Base-by-base conservation (phyloP, 2,113 vertebrate genomes). In the Aptenodytes patagonicus region DNA sequence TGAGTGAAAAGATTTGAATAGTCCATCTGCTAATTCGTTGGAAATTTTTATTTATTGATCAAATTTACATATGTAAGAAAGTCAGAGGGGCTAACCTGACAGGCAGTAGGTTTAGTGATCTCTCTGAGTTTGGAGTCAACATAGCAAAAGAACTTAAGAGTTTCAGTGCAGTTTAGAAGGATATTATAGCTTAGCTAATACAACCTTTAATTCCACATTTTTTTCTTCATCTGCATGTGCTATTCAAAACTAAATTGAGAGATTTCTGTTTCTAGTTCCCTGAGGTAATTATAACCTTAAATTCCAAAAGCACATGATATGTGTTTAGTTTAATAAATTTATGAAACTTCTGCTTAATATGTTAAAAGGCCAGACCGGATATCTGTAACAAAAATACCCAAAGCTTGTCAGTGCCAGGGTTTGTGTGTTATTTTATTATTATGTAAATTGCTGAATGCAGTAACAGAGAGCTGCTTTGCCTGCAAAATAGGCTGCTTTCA, bases 401-500 rank as follows among this genome's bases (percentile, higher is more conserved):
- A 58, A 95, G 46, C 54, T 89, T 95, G 61, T 81, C 82, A 88
- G 80, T 91, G 71, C 51, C 44, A 36, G 93, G 73, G 78, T 88
- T 95, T 97, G 73, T 89, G 69, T 90, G 93, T 95, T 96, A 90
- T 94, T 84, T 94, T 91, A 92, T 97, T 97, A 51, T 96, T 81
- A 96, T 97, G 91, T 88, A 97, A 75, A 97, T 98, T 55, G 60
- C 38, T 95, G 89, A 94, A 73, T 60, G 83, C 72, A 86, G 76
- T 82, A 94, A 83, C 75, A 81, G 80, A 75, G 90, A 87, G 66
- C 89, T 97, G 75, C 92, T 97, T 97, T 96, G 94, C 95, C 87
- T 96, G 94, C 91, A 97, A 90, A 98, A 97, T 96, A 97, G 95
- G 86, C 86, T 96, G 85, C 95, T 97, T 97, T 98, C 90, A 96